Evolutionary conservation across 2,888 invertebrate genomes (phyloP).

Genomic region (Hetaerina titia): DNA sequence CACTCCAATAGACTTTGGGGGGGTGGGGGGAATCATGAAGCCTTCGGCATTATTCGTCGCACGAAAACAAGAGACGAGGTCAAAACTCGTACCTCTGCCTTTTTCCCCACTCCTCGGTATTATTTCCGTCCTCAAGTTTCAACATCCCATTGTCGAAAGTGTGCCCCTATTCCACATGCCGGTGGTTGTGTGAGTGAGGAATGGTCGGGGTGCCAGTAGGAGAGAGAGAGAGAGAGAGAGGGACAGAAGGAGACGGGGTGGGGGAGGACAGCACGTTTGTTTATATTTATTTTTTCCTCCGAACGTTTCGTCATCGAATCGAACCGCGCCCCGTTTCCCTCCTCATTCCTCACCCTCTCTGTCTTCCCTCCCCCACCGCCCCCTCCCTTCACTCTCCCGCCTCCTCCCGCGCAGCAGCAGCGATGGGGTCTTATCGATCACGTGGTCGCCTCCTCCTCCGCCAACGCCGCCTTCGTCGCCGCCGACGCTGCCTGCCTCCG

Average conservation of each 20-base stretch:
- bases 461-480: neutral
- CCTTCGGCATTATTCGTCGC: neutral
- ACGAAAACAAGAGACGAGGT: neutral
- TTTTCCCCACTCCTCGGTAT: neutral
- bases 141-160: neutral
- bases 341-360: neutral
- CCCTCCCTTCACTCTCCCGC: neutral
- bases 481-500: neutral
- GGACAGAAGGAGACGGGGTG: too few relatives aligned
- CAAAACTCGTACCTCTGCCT: too few relatives aligned
- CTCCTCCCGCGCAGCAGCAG: neutral
- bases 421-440: constrained; percentile 17
- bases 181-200: neutral
- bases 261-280: neutral
- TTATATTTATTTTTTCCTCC: neutral
- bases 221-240: too few relatives aligned
- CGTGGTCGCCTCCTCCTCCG: neutral
- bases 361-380: neutral
- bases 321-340: neutral
- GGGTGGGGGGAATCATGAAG: neutral
- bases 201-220: too few relatives aligned
- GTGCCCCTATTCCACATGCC: neutral
- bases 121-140: neutral
- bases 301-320: neutral
- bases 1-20: neutral